Base-by-base conservation (phyloP, 2,888 invertebrate species). In the Psylliodes chrysocephalus region DNA sequence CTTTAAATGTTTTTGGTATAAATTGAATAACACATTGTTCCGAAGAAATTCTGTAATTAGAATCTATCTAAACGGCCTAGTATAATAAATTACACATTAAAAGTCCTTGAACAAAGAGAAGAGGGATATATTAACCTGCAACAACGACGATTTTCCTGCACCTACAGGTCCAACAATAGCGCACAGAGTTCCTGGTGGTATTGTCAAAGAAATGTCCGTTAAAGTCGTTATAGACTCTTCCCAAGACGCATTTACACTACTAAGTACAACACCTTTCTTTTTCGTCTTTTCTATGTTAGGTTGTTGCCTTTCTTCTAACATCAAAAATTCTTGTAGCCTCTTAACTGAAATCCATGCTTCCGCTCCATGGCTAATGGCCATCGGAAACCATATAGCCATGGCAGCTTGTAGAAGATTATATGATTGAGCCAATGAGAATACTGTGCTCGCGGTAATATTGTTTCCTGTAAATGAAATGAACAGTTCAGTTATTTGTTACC, bases 91-190 rank as follows among this genome's bases (percentile, higher is more conserved):
- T n/a, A n/a, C n/a, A n/a, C n/a, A n/a, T n/a, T n/a, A n/a, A n/a
- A n/a, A n/a, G n/a, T n/a, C n/a, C n/a, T n/a, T n/a, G n/a, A n/a
- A n/a, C n/a, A n/a, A n/a, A n/a, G n/a, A n/a, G n/a, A n/a, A n/a
- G n/a, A n/a, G n/a, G n/a, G n/a, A n/a, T n/a, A n/a, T n/a, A n/a
- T n/a, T n/a, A n/a, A 46, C 46, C n/a, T 89, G 89, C 17, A 89
- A 35, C 7, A 60, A 18, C 1, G 60, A 52, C 4, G 44, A 53
- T 15, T 60, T 60, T 15, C 60, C 60, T n/a, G 47, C 79, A 17
- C 89, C 89, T 1, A 89, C 88, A 7, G 87, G 84, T 10, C 89
- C 89, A 47, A 89, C 84, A 14, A 56, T 86, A 1, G 92, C 93
- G 70, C 92, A 89, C 77, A 73, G 82, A 79, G 42, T 81, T 78